These are phyloP conservation scores for Ardeotis arabs DNA, from an alignment of 2,113 vertebrate genomes.

Conservation along the genomic window DNA sequence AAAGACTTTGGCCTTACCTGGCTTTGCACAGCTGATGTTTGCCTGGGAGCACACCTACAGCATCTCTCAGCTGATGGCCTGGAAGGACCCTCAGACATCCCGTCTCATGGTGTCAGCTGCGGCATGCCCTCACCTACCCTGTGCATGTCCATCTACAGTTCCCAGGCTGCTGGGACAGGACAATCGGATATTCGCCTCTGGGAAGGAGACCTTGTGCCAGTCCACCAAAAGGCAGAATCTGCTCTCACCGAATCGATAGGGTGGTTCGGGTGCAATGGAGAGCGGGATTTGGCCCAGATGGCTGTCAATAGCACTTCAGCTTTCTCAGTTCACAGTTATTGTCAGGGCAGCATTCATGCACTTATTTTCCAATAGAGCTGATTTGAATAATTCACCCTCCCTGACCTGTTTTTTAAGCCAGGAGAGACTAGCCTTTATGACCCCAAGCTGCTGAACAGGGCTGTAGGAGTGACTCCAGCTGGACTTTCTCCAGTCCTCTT, in stretches of 20 bases:
- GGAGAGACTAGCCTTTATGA: background rate
- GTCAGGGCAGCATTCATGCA: background rate
- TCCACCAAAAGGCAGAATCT: background rate
- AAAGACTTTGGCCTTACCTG: background rate
- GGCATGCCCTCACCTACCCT: background rate
- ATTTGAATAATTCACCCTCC: constrained; percentile 22
- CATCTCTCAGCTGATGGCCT: background rate
- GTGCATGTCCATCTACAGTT: fast-evolving
- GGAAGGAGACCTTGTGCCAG: constrained; percentile 55
- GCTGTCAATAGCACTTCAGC: background rate
- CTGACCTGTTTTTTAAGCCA: background rate
- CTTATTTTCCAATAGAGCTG: background rate
- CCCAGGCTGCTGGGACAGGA: background rate
- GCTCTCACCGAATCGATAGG: background rate
- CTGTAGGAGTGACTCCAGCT: background rate
- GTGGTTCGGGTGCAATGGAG: background rate
- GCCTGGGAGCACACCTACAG: background rate
- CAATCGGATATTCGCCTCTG: constrained; percentile 32
- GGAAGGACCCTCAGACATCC: background rate
- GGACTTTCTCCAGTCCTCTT: background rate
- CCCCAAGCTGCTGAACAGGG: background rate
- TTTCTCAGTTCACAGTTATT: background rate
- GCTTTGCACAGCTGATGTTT: background rate
- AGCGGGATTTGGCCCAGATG: background rate
- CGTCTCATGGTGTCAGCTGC: fast-evolving